Evolutionary conservation across 2,797 vertebrate genomes (phyloP), one percentile per base, ranked within the genome.

Genomic region (Anisognathus igniventris): DNA sequence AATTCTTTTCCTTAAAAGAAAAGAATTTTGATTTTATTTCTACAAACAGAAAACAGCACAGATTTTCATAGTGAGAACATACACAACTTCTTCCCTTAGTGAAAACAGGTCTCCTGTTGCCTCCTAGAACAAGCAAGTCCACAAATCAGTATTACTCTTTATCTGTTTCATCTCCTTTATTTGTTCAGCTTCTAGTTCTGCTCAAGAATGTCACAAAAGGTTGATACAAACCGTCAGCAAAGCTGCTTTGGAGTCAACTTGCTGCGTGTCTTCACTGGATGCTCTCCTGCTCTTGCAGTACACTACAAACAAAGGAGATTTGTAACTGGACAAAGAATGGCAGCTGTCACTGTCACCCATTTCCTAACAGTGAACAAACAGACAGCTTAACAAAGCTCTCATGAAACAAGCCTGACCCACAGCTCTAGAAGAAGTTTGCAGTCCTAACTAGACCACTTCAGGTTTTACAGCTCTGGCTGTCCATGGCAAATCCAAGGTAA

Each of bases 221-320:
- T 40, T 33, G 71, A 60, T 91, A 98, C 98, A 97, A 96, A 99
- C 99, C 98, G 97, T 96, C 56, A 99, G 93, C 61, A 98, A 96
- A 47, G 98, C 97, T 82, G 98, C 96, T 96, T 98, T 98, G 47
- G 98, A 98, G 94, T 99, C 98, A 15, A 98, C 98, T 13, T 98
- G 98, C 45, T 97, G 98, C 77, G 98, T 88, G 61, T 99, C 98
- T 92, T 99, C 99, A 75, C 97, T 97, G 3, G 98, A 97, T 94
- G 94, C 97, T 94, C 97, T 97, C 90, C 97, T 96, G 83, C 96
- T 98, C 95, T 98, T 98, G 68, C 91, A 98, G 91, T 98, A 97
- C 66, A 97, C 99, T 99, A 64, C 7, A 42, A 92, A 96, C 3
- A 6, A 95, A 93, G 91, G 20, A 86, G 42, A 80, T 73, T 72